Evolutionary conservation across 2,797 vertebrate genomes (phyloP).

Genomic region (Eremophila alpestris): DNA sequence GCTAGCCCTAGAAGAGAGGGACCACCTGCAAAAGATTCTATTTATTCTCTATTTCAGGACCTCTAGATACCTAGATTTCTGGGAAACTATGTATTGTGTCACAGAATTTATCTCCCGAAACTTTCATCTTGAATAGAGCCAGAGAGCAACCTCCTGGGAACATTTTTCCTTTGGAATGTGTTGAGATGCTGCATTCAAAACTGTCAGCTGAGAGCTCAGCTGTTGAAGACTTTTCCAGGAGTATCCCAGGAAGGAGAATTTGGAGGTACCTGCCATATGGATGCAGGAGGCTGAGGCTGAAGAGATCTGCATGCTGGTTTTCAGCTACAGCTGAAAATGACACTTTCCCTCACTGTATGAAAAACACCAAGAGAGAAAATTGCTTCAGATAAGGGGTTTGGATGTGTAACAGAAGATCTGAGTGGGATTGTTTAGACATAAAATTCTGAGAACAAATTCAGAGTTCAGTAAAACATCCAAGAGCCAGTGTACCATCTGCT

Average conservation of each 20-base stretch:
- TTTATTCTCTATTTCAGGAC: neutral
- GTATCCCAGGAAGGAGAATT: neutral
- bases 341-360: neutral
- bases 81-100: neutral
- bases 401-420: neutral
- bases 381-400: neutral
- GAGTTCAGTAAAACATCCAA: neutral
- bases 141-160: neutral
- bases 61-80: neutral
- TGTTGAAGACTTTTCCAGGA: neutral
- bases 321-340: neutral
- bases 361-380: neutral
- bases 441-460: neutral
- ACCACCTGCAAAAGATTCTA: neutral
- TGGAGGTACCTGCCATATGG: neutral
- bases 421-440: neutral
- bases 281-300: neutral
- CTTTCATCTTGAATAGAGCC: neutral
- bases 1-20: too few species aligned
- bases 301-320: neutral
- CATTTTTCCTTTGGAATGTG: rapidly evolving
- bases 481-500: neutral
- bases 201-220: neutral
- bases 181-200: neutral
- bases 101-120: neutral